A percentile compares a stretch with the other conserved stretches of the same genome.
These are phyloP conservation scores for Isotomurus palustris DNA, from an alignment of 2,888 invertebrate genomes.

Conservation along the genomic window DNA sequence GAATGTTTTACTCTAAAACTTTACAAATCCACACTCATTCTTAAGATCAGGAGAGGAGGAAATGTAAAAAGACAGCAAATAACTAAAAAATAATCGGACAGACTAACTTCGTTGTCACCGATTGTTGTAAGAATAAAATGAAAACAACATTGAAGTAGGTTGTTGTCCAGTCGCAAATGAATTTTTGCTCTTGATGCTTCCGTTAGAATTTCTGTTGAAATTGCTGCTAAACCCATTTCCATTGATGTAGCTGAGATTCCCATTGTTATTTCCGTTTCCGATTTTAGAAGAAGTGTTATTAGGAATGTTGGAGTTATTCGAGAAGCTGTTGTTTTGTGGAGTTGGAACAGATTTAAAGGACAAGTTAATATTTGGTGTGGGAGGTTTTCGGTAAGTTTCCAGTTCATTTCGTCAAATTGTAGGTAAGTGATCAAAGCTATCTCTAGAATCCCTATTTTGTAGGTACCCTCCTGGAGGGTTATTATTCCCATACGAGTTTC, in stretches of 20 bases:
- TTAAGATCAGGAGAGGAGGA: not conserved
- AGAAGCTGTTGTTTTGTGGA: not conserved
- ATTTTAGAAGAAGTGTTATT: not conserved
- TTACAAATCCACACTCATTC: not conserved
- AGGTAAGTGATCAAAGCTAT: slow-evolving; percentile 55
- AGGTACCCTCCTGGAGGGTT: slow-evolving; percentile 24
- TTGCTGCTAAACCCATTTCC: slow-evolving; percentile 11
- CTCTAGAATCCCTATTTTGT: slow-evolving; percentile 38
- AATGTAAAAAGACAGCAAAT: not conserved
- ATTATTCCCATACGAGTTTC: slow-evolving; percentile 24
- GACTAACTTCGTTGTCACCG: not conserved
- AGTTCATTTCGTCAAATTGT: slow-evolving; percentile 62
- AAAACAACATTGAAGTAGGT: slow-evolving; percentile 26
- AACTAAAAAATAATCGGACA: not conserved
- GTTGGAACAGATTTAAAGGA: not conserved
- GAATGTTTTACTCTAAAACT: too few species aligned
- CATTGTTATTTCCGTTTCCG: slow-evolving; percentile 3
- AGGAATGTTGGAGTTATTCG: not conserved
- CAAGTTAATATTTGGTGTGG: not conserved
- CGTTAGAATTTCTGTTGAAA: too few species aligned
- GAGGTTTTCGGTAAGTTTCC: slow-evolving; percentile 18
- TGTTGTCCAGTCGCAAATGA: slow-evolving; percentile 4
- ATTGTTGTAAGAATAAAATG: slow-evolving; percentile 30
- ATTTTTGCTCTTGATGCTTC: slow-evolving; percentile 9
- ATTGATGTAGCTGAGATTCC: too few species aligned